Conservation (phyloP, 2,797 vertebrate species). For the Neostethus bicornis region DNA sequence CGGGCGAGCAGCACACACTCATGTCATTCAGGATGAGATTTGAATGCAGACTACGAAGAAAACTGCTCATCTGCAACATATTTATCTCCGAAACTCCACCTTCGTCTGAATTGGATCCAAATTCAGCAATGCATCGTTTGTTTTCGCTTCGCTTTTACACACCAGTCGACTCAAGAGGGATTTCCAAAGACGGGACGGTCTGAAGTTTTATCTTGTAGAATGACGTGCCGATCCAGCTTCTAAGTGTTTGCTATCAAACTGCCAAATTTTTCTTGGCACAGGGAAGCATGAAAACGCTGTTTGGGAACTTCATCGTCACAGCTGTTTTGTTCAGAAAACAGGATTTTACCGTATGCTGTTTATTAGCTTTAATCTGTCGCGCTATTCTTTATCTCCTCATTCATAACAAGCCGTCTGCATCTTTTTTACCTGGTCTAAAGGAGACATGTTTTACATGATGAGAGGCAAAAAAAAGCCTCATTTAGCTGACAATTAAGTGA, state of each 20-base stretch:
- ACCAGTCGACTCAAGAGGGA: slow-evolving; percentile 14
- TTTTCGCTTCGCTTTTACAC: slow-evolving; percentile 35
- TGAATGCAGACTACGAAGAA: slow-evolving; percentile 51
- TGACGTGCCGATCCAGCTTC: slow-evolving; percentile 39
- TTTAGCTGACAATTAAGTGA: slow-evolving; percentile 42
- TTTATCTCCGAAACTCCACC: slow-evolving; percentile 16
- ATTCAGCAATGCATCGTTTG: slow-evolving; percentile 31
- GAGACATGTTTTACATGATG: slow-evolving; percentile 54
- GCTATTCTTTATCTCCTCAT: slow-evolving; percentile 49
- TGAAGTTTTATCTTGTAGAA: slow-evolving; percentile 3
- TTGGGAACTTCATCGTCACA: slow-evolving; percentile 43
- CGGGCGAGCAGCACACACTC: slow-evolving; percentile 38
- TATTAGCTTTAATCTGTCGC: slow-evolving; percentile 48
- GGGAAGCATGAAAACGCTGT: slow-evolving; percentile 33
- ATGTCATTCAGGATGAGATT: slow-evolving; percentile 39
- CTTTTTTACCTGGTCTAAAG: slow-evolving; percentile 45
- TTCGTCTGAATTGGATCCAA: slow-evolving; percentile 30
- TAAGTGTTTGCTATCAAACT: slow-evolving; percentile 55
- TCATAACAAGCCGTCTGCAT: slow-evolving; percentile 41
- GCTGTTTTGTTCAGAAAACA: slow-evolving; percentile 58
- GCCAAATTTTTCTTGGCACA: slow-evolving; percentile 36
- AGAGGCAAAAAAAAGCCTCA: slow-evolving; percentile 26
- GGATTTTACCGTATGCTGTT: slow-evolving; percentile 35
- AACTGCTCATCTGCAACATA: slow-evolving; percentile 39
- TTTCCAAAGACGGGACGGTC: slow-evolving; percentile 25